These are phyloP conservation scores for Lobophora halterata DNA, from an alignment of 2,888 invertebrate species.

Conservation along the genomic window DNA sequence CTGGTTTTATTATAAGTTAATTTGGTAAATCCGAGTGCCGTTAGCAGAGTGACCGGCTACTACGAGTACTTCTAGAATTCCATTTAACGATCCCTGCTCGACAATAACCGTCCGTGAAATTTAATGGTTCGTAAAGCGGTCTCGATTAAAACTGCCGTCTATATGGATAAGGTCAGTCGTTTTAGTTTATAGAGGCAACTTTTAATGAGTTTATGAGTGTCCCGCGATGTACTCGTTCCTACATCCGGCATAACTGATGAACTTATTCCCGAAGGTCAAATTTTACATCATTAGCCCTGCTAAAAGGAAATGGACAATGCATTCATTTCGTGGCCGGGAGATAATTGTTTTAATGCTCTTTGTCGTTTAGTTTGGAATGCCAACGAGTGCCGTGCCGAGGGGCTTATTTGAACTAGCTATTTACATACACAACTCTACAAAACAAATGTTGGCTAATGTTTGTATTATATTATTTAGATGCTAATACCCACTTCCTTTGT, in stretches of 20 bases:
- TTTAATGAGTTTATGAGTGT: constrained; percentile 75
- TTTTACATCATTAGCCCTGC: constrained; percentile 40
- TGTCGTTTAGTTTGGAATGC: constrained; percentile 8
- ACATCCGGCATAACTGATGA: constrained; percentile 37
- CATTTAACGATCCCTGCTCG: constrained; percentile 70
- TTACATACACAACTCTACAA: no score
- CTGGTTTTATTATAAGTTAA: constrained; percentile 33
- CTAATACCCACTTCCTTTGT: no score
- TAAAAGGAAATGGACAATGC: constrained; percentile 17
- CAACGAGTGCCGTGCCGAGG: constrained; percentile 9
- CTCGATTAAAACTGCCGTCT: constrained; percentile 74
- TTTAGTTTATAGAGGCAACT: constrained; percentile 67
- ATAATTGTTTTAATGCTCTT: constrained; percentile 14
- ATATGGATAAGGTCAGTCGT: constrained; percentile 66
- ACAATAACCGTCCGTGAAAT: constrained; percentile 69
- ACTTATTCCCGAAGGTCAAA: constrained; percentile 46
- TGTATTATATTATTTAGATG: no score
- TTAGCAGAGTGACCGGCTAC: constrained; percentile 39
- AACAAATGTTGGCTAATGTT: no score
- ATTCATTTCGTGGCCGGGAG: constrained; percentile 11
- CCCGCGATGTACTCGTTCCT: constrained; percentile 41
- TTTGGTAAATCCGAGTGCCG: constrained; percentile 45
- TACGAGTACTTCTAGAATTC: constrained; percentile 63
- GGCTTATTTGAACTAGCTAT: constrained; percentile 9
- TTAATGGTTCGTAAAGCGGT: constrained; percentile 73